These are phyloP conservation scores for Ladona fulva DNA, from an alignment of 1,140 invertebrate genomes.

Conservation along the genomic window DNA sequence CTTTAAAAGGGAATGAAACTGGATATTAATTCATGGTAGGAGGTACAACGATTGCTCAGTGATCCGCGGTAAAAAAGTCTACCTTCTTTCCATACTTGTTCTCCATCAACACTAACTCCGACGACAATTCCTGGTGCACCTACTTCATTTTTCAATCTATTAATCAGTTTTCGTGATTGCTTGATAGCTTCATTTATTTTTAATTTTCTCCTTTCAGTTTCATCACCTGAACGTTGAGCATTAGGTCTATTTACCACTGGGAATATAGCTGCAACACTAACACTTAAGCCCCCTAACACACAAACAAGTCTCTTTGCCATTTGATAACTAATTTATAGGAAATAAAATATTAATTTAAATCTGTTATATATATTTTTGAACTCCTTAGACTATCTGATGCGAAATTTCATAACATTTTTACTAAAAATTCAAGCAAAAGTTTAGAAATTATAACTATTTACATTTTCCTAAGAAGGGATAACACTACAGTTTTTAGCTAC, in stretches of 20 bases:
- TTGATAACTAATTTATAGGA: too few species aligned
- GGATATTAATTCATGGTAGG: too few species aligned
- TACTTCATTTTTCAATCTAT: constrained; percentile 29
- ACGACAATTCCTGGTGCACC: constrained; percentile 46
- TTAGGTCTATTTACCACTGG: background rate
- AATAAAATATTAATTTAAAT: too few species aligned
- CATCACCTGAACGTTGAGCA: background rate
- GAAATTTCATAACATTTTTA: too few species aligned
- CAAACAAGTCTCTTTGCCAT: too few species aligned
- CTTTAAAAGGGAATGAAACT: background rate
- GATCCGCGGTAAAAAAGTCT: constrained; percentile 12
- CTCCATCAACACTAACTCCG: constrained; percentile 46
- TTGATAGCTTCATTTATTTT: background rate
- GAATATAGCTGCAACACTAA: background rate
- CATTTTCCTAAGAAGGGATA: too few species aligned
- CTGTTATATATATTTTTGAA: too few species aligned
- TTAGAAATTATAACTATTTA: too few species aligned
- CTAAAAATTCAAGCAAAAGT: too few species aligned
- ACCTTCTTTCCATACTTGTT: constrained; percentile 42
- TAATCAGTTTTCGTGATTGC: constrained; percentile 22
- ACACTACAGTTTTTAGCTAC: too few species aligned
- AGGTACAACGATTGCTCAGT: background rate
- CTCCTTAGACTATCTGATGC: too few species aligned
- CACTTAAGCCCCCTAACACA: background rate
- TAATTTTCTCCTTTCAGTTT: background rate